Evolutionary conservation across 2,113 vertebrate species (phyloP).

Genomic region (Fukomys damarensis): DNA sequence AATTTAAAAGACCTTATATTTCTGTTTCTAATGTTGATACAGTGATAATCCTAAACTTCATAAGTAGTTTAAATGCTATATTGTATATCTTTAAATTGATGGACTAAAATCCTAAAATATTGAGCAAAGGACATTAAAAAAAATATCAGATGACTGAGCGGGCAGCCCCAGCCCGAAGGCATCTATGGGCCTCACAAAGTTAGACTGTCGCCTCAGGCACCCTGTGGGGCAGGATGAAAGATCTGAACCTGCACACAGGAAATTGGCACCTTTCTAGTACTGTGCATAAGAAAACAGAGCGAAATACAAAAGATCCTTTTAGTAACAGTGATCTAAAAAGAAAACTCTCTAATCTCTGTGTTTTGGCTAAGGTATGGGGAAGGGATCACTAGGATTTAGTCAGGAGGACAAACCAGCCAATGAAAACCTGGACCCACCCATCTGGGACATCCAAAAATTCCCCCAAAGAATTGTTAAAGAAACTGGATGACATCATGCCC

Average conservation of each 20-base stretch:
- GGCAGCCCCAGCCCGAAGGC: background rate
- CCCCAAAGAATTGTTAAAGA: background rate
- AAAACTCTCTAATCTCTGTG: background rate
- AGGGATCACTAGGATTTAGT: background rate
- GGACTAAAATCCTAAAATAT: background rate
- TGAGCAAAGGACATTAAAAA: background rate
- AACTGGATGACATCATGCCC: background rate
- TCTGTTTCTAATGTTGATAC: background rate
- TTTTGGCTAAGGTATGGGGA: background rate
- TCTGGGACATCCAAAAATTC: background rate
- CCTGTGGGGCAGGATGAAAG: background rate
- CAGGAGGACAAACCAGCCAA: background rate
- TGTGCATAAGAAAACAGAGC: background rate
- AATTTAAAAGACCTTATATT: slow-evolving; percentile 6
- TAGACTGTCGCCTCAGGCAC: too few species aligned
- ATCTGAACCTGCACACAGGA: background rate
- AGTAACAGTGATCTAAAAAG: background rate
- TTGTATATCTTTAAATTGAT: background rate
- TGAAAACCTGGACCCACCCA: background rate
- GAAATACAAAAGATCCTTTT: background rate
- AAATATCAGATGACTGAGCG: background rate
- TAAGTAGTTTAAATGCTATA: background rate
- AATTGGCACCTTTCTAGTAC: background rate
- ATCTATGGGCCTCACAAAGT: rapidly evolving
- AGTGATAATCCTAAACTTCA: background rate